phyloP scores from a whole-genome alignment of 2,797 vertebrate species.

The Leuciscus waleckii region DNA sequence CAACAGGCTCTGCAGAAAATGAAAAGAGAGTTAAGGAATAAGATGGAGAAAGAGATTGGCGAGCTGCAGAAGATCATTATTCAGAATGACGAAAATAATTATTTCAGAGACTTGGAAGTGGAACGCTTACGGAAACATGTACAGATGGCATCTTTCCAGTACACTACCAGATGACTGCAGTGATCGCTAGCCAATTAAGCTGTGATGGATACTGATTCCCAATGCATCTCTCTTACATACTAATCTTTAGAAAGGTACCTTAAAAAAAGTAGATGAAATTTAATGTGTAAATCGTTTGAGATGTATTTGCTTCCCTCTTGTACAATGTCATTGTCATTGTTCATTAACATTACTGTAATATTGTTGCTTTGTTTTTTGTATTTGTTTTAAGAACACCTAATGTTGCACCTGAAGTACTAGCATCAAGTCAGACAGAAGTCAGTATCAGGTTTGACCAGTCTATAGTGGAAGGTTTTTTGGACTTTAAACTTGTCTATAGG shows the following conservation, averaged over 20 bases:
- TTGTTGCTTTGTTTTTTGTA: not conserved
- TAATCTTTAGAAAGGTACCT: not conserved
- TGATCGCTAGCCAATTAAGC: conserved; percentile 14
- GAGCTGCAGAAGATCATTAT: conserved; percentile 88
- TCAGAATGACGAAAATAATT: conserved; percentile 84
- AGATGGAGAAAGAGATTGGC: conserved; percentile 91
- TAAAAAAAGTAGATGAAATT: not conserved
- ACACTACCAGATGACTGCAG: conserved; percentile 78
- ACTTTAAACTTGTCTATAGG: not conserved
- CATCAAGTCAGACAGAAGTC: not conserved
- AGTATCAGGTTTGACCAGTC: not conserved
- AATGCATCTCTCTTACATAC: not conserved
- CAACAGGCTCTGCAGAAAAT: conserved; percentile 86
- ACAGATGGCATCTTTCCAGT: conserved; percentile 90
- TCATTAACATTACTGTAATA: not conserved
- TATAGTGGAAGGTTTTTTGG: not conserved
- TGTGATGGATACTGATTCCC: not conserved
- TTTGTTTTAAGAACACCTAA: not conserved
- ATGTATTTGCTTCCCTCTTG: too few relatives aligned
- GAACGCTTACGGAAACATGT: conserved; percentile 84
- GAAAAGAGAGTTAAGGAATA: conserved; percentile 87
- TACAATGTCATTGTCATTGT: too few relatives aligned
- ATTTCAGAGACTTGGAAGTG: conserved; percentile 88
- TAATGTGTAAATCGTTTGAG: not conserved
- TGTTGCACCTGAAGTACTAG: not conserved